Evolutionary conservation across 2,888 invertebrate species (phyloP).

Genomic region (Cheilosia variabilis): DNA sequence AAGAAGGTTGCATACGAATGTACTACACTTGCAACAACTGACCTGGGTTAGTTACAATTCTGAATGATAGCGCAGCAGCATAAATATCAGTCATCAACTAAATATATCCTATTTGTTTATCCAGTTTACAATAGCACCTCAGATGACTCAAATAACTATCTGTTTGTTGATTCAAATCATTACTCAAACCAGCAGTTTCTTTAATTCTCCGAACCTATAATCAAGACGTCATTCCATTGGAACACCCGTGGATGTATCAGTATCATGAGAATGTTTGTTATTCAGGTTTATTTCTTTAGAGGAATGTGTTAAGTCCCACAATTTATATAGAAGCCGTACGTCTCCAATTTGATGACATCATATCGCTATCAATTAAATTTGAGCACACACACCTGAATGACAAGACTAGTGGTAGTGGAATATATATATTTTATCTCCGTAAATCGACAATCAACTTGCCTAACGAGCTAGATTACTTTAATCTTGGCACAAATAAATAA

Average conservation of each 20-base stretch:
- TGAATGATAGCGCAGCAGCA: neutral
- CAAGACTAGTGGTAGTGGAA: constrained; percentile 3
- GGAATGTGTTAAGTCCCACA: constrained; percentile 31
- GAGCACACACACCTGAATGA: constrained; percentile 42
- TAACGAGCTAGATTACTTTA: constrained; percentile 28
- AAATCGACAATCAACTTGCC: neutral
- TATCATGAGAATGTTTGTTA: neutral
- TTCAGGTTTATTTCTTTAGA: constrained; percentile 37
- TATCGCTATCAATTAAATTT: constrained; percentile 42
- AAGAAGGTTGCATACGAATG: no score
- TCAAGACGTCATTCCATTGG: constrained; percentile 14
- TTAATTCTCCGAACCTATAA: constrained; percentile 29
- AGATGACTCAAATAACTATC: constrained; percentile 1
- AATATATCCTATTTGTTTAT: neutral
- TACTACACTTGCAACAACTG: neutral
- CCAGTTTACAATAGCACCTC: neutral
- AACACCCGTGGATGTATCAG: neutral
- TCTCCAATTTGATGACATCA: constrained; percentile 66
- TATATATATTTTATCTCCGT: neutral
- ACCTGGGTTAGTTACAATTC: neutral
- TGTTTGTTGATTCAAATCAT: constrained; percentile 5
- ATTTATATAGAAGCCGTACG: constrained; percentile 43
- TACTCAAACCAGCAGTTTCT: constrained; percentile 27
- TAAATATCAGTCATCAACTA: neutral
- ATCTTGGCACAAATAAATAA: constrained; percentile 30